phyloP scores from a whole-genome alignment of 2,888 invertebrate species.

The Philhelius pedissequus region DNA sequence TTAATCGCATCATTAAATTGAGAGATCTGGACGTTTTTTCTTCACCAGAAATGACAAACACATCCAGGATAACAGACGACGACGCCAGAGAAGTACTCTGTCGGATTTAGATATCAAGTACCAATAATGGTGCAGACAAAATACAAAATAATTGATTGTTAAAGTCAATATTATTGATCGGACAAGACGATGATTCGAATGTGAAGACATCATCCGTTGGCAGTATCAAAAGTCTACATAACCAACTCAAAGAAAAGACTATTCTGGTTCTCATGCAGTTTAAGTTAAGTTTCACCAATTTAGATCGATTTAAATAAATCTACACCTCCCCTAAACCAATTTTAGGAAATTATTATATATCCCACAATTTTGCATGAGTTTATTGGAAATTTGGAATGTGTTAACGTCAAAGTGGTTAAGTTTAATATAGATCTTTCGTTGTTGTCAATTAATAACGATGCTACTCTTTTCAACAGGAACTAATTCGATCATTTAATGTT shows the following conservation, averaged over 20 bases:
- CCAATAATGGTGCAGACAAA: slow-evolving; percentile 16
- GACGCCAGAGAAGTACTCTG: background rate
- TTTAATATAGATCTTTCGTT: too few species aligned
- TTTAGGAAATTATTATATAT: too few species aligned
- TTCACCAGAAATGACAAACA: slow-evolving; percentile 12
- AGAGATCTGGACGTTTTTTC: slow-evolving; percentile 2
- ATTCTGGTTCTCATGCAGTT: background rate
- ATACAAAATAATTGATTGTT: slow-evolving; percentile 13
- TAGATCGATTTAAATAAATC: too few species aligned
- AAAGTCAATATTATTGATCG: background rate
- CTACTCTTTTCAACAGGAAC: too few species aligned
- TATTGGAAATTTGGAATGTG: too few species aligned
- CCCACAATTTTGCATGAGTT: too few species aligned
- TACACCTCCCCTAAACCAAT: too few species aligned
- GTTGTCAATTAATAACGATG: too few species aligned
- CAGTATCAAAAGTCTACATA: background rate
- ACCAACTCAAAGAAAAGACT: background rate
- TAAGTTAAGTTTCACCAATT: too few species aligned
- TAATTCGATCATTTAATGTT: too few species aligned
- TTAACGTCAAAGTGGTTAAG: too few species aligned
- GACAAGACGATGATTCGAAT: background rate
- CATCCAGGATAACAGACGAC: background rate
- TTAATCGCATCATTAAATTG: slow-evolving; percentile 61
- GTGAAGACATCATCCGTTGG: background rate
- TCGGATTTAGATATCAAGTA: background rate